Evolutionary conservation across 2,888 invertebrate species (phyloP), one percentile per base, ranked within the genome.

Genomic region (Epinotia brunnichana): DNA sequence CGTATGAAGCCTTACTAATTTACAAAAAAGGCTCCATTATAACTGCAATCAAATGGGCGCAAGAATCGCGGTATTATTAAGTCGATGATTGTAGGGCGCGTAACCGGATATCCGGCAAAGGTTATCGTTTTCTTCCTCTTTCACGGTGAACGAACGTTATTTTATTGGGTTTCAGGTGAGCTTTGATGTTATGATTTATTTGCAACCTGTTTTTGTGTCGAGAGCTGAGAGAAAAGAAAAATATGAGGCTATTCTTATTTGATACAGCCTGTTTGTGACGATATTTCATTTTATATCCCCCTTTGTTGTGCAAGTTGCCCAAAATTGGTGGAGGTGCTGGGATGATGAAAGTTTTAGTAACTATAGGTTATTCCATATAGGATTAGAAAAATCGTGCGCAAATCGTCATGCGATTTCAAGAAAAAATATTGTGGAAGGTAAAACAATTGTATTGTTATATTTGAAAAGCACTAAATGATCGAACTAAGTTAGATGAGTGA

Each of bases 81-180:
- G 62, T 73, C 69, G 62, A 69, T 69, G 73, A 73, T 73, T 69
- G 68, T 63, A 54, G 62, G 66, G 82, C 84, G 82, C 86, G 88
- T 87, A 86, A 88, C 86, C 82, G 89, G 89, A 89, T 89, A 89
- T 88, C 87, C 87, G 83, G 81, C 35, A 64, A 81, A 77, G 82
- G 86, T 85, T 84, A 85, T 85, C 87, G 83, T 86, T 86, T 85
- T 85, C 82, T 81, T 80, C 80, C 83, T 82, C 77, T 81, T 84
- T 85, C 80, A 84, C 82, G 80, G 79, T 82, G 82, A 84, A 83
- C 80, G 83, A 85, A 85, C 86, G 85, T 80, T 79, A 81, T 80
- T 82, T 87, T 86, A 87, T 86, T 82, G 80, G 79, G 80, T 85
- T 86, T 84, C 84, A 84, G 75, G 79, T 80, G 75, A 57, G 75